Evolutionary conservation across 2,113 vertebrate genomes (phyloP).

Genomic region (Macheiramphus alcinus): DNA sequence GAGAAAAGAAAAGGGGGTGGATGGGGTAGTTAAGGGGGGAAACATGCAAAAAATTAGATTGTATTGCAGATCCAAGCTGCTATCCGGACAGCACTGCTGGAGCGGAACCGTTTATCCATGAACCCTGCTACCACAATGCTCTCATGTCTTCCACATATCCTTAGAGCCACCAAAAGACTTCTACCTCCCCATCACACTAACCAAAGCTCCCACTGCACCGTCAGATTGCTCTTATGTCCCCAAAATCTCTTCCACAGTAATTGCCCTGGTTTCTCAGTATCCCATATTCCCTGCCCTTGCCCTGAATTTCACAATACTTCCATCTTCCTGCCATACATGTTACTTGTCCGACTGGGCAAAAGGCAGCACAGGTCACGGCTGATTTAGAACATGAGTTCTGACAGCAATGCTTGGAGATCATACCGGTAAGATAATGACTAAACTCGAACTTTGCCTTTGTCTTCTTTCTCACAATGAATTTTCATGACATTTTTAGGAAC

Average conservation of each 20-base stretch:
- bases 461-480: not conserved
- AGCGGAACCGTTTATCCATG: not conserved
- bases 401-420: not conserved
- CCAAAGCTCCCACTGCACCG: not conserved
- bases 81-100: not conserved
- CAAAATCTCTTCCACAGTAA: not conserved
- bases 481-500: not conserved
- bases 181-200: not conserved
- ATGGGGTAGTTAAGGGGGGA: not conserved
- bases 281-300: not conserved
- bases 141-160: not conserved
- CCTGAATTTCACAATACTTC: not conserved
- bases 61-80: not conserved
- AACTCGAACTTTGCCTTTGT: not conserved
- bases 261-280: not conserved
- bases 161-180: not conserved
- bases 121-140: not conserved
- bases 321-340: not conserved
- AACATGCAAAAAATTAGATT: not conserved
- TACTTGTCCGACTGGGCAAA: not conserved
- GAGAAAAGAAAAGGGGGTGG: not conserved
- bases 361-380: fast-evolving
- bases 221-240: not conserved
- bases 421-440: not conserved
- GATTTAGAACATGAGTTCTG: not conserved